Conservation (phyloP, 2,797 vertebrate species). For the Leucoraja ocellata region DNA sequence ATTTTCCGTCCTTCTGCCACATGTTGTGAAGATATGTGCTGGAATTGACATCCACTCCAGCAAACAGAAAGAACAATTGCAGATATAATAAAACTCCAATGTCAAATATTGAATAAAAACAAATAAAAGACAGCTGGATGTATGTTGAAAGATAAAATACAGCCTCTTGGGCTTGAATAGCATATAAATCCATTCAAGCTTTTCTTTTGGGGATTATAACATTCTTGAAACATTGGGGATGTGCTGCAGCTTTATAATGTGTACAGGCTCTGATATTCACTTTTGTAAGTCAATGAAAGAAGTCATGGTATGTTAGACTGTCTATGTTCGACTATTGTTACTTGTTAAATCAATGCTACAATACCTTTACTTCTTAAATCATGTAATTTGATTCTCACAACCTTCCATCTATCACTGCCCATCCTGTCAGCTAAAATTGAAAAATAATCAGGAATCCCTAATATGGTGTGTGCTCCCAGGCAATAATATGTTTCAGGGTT, state of each 20-base stretch:
- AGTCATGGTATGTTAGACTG: not conserved
- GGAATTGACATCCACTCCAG: not conserved
- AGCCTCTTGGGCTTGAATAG: not conserved
- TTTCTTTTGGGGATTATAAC: not conserved
- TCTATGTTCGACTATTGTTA: not conserved
- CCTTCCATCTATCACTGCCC: not conserved
- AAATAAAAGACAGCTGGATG: slow-evolving; percentile 13
- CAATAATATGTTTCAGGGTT: not conserved
- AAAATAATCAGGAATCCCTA: not conserved
- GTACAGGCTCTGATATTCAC: not conserved
- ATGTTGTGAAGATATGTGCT: not conserved
- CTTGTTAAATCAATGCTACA: not conserved
- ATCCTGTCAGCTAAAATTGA: not conserved
- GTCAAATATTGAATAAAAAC: not conserved
- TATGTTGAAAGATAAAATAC: slow-evolving; percentile 18
- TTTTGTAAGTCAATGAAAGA: not conserved
- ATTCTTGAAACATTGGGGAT: not conserved
- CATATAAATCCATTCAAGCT: slow-evolving; percentile 14
- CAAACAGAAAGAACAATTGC: not conserved
- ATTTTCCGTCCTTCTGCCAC: not conserved
- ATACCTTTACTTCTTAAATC: slow-evolving; percentile 3
- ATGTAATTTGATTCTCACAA: not conserved
- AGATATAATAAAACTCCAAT: not conserved
- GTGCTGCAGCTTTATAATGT: not conserved
- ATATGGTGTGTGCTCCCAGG: not conserved